A percentile compares a stretch with the other conserved stretches of the same genome.
Evolutionary conservation across 2,888 invertebrate species (phyloP).

Genomic region (Cynaeus angustus): DNA sequence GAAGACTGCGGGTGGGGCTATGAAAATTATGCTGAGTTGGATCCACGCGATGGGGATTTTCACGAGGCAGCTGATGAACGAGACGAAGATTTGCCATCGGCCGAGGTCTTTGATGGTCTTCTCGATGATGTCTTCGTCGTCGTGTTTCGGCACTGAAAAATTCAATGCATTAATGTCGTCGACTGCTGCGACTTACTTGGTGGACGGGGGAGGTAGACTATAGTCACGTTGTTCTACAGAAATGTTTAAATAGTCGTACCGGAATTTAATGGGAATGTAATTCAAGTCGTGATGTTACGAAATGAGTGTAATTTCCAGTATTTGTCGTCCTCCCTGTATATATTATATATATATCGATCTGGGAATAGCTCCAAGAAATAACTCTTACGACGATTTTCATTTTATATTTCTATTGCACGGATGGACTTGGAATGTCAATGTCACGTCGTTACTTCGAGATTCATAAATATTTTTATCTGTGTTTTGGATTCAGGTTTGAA

Average conservation of each 20-base stretch:
- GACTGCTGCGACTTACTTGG: neutral
- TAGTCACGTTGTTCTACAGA: neutral
- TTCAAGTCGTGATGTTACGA: neutral
- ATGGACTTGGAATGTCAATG: neutral
- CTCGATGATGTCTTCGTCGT: slow-evolving; percentile 76
- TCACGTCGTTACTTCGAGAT: neutral
- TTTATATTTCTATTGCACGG: neutral
- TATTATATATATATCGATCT: no score
- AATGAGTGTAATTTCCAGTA: no score
- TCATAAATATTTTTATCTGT: neutral
- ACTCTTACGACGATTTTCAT: neutral
- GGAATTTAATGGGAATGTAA: neutral
- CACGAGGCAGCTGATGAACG: slow-evolving; percentile 79
- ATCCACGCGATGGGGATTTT: slow-evolving; percentile 90
- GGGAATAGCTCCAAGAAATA: neutral
- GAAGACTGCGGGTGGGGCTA: slow-evolving; percentile 80
- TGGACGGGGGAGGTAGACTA: no score
- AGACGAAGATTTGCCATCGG: slow-evolving; percentile 84
- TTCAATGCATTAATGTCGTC: neutral
- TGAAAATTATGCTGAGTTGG: slow-evolving; percentile 84
- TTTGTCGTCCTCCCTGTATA: no score
- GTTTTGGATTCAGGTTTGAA: neutral
- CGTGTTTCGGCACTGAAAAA: no score
- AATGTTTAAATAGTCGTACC: no score
- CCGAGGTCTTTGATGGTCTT: slow-evolving; percentile 83